Base-by-base conservation (phyloP, 2,888 invertebrate genomes). In the Ditylenchus weischeri region DNA sequence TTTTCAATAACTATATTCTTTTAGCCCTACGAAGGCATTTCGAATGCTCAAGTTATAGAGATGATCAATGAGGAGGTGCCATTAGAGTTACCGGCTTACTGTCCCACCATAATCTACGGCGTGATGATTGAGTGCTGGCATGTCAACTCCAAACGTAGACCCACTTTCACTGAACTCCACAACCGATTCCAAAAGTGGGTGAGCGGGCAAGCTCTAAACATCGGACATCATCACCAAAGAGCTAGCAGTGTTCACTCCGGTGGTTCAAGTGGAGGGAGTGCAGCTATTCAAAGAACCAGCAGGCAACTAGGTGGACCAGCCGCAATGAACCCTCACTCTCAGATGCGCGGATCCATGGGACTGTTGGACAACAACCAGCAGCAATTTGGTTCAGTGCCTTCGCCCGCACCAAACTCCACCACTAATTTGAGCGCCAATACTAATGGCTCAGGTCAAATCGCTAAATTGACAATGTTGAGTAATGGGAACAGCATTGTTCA, bases 81-180 rank as follows among this genome's bases (percentile, higher is more conserved):
- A 48, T 87, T 98, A 69, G 90, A 92, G 0, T 90, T 92, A 79
- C 96, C 98, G 0, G 90, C 91, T 71, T 90, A 90, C 73, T 95
- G 95, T 83, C 95, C 96, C 0, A 88, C 91, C 35, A 88, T 90
- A 75, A 90, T 95, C 83, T 95, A 95, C 86, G 75, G 90, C 8
- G 87, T 98, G 66, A 98, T 98, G 95, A 90, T 93, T 68, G 96
- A 96, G 84, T 98, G 96, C 83, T 98, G 98, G 96, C 91, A 91
- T 79, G 95, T 96, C 84, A 89, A 90, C 75, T 91, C 95, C 0
- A 89, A 90, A 69, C 87, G 93, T 43, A 87, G 98, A 77, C 98
- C 98, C 0, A 89, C 90, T 78, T 98, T 98, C 84, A 89, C 90
- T 36, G 93, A 94, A 84, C 90, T 98, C 43, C 66, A 76, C 61